These are phyloP conservation scores for Anagyrus pseudococci DNA, from an alignment of 2,888 invertebrate genomes.

Conservation along the genomic window DNA sequence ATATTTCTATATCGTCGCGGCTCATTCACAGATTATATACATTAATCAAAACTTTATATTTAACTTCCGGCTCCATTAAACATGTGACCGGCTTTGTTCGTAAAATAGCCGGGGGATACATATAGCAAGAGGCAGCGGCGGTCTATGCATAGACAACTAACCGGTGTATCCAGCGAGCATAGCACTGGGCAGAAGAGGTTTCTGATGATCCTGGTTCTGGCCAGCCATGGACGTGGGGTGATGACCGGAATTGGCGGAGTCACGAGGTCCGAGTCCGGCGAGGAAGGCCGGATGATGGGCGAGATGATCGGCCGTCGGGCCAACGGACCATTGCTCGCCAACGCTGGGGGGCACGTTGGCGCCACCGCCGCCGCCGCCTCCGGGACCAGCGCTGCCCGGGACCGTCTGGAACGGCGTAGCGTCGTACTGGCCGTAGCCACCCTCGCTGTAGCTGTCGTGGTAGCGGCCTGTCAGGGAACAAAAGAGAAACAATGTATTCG, in stretches of 20 bases:
- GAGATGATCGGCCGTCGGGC: conserved; percentile 62
- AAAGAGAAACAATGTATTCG: not conserved
- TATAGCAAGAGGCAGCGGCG: not conserved
- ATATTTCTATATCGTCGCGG: no score
- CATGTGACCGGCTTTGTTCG: no score
- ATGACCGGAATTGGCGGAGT: conserved; percentile 57
- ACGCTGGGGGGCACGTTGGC: conserved; percentile 65
- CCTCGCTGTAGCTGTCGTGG: conserved; percentile 64
- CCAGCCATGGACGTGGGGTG: conserved; percentile 56
- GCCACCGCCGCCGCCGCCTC: conserved; percentile 62
- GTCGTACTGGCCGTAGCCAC: conserved; percentile 70
- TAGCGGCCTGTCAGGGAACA: conserved; percentile 51
- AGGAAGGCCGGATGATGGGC: conserved; percentile 66
- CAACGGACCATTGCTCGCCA: conserved; percentile 65
- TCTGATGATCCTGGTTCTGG: conserved; percentile 62
- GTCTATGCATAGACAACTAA: conserved; percentile 42
- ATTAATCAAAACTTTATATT: no score
- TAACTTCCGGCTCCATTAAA: no score
- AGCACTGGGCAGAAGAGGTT: conserved; percentile 67
- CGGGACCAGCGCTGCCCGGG: conserved; percentile 65
- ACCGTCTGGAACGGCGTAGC: conserved; percentile 78
- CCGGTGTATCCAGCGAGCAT: conserved; percentile 66
- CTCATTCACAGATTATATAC: no score
- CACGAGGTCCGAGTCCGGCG: conserved; percentile 58
- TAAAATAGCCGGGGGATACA: no score